These are phyloP conservation scores for Sisyra nigra DNA, from an alignment of 2,888 invertebrate species.

Conservation along the genomic window DNA sequence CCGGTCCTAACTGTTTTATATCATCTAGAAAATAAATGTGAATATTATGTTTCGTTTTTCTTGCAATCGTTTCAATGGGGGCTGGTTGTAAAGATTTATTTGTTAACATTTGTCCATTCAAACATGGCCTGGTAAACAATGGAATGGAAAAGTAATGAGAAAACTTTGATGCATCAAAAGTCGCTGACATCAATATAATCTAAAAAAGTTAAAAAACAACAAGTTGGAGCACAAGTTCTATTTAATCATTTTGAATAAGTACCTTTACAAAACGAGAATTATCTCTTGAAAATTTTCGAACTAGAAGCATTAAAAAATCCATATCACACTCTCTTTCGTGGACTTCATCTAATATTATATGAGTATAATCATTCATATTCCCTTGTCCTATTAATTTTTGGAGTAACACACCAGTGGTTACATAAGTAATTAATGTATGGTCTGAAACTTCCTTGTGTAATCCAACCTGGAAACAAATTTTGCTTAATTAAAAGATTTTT, in stretches of 20 bases:
- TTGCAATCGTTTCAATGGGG: slow-evolving; percentile 37
- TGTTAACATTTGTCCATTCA: no score
- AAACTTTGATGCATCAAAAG: slow-evolving; percentile 61
- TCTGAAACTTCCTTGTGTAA: slow-evolving; percentile 39
- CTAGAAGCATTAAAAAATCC: slow-evolving; percentile 74
- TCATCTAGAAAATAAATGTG: slow-evolving; percentile 47
- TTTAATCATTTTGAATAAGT: slow-evolving; percentile 9
- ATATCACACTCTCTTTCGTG: slow-evolving; percentile 87
- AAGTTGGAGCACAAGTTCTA: slow-evolving; percentile 4
- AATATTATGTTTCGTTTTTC: slow-evolving; percentile 35
- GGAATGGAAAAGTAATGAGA: slow-evolving; percentile 43
- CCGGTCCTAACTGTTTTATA: slow-evolving; percentile 19
- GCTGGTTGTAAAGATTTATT: slow-evolving; percentile 27
- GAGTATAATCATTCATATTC: slow-evolving; percentile 63
- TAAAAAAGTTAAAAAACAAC: slow-evolving; percentile 18
- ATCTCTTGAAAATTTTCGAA: slow-evolving; percentile 57
- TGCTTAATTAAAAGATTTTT: no score
- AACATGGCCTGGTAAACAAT: no score
- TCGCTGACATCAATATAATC: slow-evolving; percentile 88
- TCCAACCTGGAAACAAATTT: slow-evolving; percentile 39
- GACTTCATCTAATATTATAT: slow-evolving; percentile 85
- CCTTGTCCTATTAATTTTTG: slow-evolving; percentile 56
- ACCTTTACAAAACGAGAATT: slow-evolving; percentile 48
- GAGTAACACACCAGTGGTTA: slow-evolving; percentile 78
- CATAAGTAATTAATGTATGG: slow-evolving; percentile 67